These are phyloP conservation scores for Eupeodes latifasciatus DNA, from an alignment of 2,888 invertebrate species.

Conservation along the genomic window DNA sequence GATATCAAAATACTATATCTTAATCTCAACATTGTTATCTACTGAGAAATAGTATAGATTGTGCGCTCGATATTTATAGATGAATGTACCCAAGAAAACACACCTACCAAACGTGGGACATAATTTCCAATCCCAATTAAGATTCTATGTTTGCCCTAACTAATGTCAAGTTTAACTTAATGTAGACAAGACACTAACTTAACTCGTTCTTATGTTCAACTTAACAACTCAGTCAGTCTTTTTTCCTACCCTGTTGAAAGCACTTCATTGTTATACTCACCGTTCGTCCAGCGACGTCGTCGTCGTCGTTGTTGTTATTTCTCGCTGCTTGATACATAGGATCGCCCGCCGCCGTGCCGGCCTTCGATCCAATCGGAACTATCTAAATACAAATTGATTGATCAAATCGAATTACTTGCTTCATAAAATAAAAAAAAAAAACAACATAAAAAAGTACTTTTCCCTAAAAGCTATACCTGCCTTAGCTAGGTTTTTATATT, in stretches of 20 bases:
- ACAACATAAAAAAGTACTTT: neutral
- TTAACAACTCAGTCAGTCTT: conserved; percentile 25
- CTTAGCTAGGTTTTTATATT: neutral
- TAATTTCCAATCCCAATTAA: neutral
- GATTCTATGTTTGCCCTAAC: neutral
- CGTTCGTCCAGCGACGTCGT: too few relatives aligned
- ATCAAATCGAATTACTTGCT: conserved; percentile 37
- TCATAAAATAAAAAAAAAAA: neutral
- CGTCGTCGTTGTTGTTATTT: too few relatives aligned
- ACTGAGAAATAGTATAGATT: neutral
- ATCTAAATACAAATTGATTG: conserved; percentile 35
- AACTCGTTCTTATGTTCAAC: conserved; percentile 37
- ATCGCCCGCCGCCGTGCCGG: too few relatives aligned
- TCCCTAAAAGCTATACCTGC: neutral
- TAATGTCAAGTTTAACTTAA: conserved; percentile 34
- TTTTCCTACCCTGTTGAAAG: conserved; percentile 2
- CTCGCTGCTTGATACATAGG: neutral
- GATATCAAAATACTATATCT: too few relatives aligned
- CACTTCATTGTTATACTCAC: neutral
- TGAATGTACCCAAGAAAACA: too few relatives aligned
- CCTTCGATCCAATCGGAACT: conserved; percentile 2
- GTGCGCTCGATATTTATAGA: neutral
- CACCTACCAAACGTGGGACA: neutral
- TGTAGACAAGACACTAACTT: neutral
- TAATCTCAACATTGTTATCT: conserved; percentile 11